Conservation (phyloP, 2,797 vertebrate genomes). For the Protonibea diacanthus region DNA sequence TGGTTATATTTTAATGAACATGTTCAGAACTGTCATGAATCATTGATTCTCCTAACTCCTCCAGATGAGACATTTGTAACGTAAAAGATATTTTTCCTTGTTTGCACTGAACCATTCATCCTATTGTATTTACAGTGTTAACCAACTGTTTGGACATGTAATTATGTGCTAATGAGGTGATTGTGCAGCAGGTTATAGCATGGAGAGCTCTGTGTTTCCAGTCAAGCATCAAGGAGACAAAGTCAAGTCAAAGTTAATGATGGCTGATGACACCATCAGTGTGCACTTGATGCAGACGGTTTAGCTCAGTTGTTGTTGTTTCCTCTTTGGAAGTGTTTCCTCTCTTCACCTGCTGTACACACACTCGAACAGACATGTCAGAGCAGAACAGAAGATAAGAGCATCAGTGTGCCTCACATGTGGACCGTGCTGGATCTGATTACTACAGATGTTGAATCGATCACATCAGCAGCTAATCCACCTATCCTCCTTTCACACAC, state of each 20-base stretch:
- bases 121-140: neutral
- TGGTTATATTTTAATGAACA: neutral
- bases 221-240: slow-evolving; percentile 13
- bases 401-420: no score
- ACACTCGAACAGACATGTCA: no score
- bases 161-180: neutral
- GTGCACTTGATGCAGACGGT: neutral
- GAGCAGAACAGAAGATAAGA: no score
- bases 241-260: slow-evolving; percentile 27
- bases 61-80: neutral
- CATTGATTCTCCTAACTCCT: neutral
- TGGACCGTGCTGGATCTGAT: no score
- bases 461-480: no score
- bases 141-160: no score
- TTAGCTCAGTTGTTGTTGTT: no score
- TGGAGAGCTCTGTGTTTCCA: neutral
- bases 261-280: slow-evolving; percentile 6
- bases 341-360: no score
- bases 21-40: neutral
- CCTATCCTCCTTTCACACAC: no score
- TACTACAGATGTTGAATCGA: no score
- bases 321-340: no score
- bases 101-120: neutral
- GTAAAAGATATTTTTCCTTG: neutral
- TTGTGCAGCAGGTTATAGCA: neutral